Evolutionary conservation across 2,113 vertebrate species (phyloP).

Genomic region (Nymphicus hollandicus): DNA sequence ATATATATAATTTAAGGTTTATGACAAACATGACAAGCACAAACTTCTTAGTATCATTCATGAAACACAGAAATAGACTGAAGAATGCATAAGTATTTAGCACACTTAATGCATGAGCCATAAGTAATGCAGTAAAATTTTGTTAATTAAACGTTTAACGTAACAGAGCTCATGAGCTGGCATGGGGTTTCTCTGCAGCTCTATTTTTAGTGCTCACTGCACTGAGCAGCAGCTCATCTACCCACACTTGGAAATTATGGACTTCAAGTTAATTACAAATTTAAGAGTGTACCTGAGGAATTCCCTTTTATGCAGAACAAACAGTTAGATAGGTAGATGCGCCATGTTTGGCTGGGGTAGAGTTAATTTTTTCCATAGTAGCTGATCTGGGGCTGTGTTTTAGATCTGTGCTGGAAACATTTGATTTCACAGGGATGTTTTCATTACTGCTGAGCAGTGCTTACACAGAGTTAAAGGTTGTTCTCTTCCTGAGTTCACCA

Average conservation of each 20-base stretch:
- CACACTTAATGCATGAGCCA: background rate
- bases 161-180: background rate
- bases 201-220: conserved; percentile 40
- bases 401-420: background rate
- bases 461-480: background rate
- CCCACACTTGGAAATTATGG: conserved; percentile 12
- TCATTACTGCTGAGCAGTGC: background rate
- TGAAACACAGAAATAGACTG: background rate
- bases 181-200: background rate
- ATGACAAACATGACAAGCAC: conserved; percentile 1
- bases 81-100: background rate
- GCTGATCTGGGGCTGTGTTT: background rate
- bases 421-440: background rate
- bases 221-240: conserved; percentile 17
- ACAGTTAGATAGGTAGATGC: background rate
- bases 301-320: background rate
- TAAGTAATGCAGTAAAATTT: background rate
- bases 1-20: conserved; percentile 48
- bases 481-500: background rate
- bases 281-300: conserved; percentile 15
- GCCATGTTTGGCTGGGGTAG: background rate
- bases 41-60: background rate
- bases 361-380: rapidly evolving
- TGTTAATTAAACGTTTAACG: conserved; percentile 42
- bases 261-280: background rate